These are phyloP conservation scores for Acanthurus lineatus DNA, from an alignment of 2,797 vertebrate species.

Conservation along the genomic window DNA sequence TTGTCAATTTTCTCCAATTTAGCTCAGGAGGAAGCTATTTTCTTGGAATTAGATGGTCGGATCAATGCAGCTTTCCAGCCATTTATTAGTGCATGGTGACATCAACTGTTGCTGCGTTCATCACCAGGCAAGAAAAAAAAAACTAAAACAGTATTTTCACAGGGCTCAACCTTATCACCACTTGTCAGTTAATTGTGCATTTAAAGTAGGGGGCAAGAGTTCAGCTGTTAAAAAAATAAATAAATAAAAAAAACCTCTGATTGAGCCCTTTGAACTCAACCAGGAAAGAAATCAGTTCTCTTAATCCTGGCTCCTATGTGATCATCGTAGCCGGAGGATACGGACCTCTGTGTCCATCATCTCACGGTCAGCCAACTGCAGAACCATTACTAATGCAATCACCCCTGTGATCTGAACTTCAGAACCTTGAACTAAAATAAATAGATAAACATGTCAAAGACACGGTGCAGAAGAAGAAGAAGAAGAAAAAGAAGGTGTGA, in stretches of 20 bases:
- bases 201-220: slow-evolving; percentile 54
- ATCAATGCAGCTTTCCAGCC: slow-evolving; percentile 68
- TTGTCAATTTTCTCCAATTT: slow-evolving; percentile 71
- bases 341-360: slow-evolving; percentile 70
- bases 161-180: slow-evolving; percentile 57
- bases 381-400: slow-evolving; percentile 71
- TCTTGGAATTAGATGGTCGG: slow-evolving; percentile 62
- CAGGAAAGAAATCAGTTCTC: slow-evolving; percentile 71
- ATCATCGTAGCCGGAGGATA: slow-evolving; percentile 74
- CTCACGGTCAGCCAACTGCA: slow-evolving; percentile 62
- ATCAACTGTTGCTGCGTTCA: slow-evolving; percentile 63
- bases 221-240: slow-evolving; percentile 59
- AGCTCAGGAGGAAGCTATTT: slow-evolving; percentile 77
- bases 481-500: slow-evolving; percentile 49
- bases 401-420: slow-evolving; percentile 64
- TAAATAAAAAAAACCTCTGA: slow-evolving; percentile 53
- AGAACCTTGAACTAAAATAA: slow-evolving; percentile 69
- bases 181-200: slow-evolving; percentile 72
- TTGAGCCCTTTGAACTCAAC: slow-evolving; percentile 76
- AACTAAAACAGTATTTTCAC: slow-evolving; percentile 35
- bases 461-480: not conserved
- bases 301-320: slow-evolving; percentile 71
- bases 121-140: slow-evolving; percentile 40
- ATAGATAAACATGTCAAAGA: slow-evolving; percentile 67
- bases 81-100: slow-evolving; percentile 62